These are phyloP conservation scores for Odontocerum albicorne DNA, from an alignment of 2,888 invertebrate genomes.

Conservation along the genomic window DNA sequence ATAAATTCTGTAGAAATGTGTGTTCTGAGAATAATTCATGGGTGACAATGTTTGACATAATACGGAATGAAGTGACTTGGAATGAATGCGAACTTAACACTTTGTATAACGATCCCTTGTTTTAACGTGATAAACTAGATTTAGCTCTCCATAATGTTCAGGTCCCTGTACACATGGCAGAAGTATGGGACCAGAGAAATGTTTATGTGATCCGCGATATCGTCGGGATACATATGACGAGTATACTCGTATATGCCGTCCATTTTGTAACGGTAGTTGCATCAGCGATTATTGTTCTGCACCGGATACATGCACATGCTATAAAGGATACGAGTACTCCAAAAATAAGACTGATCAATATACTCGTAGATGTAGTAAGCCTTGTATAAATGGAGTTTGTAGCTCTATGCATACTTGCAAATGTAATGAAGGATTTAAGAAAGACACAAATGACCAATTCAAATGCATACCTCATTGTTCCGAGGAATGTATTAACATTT, in stretches of 20 bases:
- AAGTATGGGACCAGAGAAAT: slow-evolving; percentile 41
- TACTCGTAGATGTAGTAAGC: background rate
- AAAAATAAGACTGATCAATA: background rate
- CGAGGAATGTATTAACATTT: background rate
- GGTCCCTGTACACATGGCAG: slow-evolving; percentile 43
- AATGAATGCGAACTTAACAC: slow-evolving; percentile 9
- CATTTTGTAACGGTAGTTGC: slow-evolving; percentile 32
- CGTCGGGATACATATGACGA: slow-evolving; percentile 5
- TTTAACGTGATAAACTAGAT: too few relatives aligned
- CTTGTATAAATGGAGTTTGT: background rate
- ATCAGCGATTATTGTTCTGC: slow-evolving; percentile 39
- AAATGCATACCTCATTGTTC: background rate
- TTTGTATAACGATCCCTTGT: too few relatives aligned
- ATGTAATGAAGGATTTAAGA: background rate
- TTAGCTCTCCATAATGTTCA: slow-evolving; percentile 42
- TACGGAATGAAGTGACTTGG: slow-evolving; percentile 39
- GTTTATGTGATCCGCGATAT: slow-evolving; percentile 41
- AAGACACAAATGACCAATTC: background rate
- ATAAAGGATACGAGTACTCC: slow-evolving; percentile 10
- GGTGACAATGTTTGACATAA: too few relatives aligned
- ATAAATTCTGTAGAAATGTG: slow-evolving; percentile 39
- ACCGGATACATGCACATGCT: slow-evolving; percentile 35
- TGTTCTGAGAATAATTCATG: slow-evolving; percentile 42
- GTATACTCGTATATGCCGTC: slow-evolving; percentile 36
- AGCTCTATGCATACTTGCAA: background rate